phyloP scores from a whole-genome alignment of 2,113 vertebrate genomes.

The Casuarius casuarius region DNA sequence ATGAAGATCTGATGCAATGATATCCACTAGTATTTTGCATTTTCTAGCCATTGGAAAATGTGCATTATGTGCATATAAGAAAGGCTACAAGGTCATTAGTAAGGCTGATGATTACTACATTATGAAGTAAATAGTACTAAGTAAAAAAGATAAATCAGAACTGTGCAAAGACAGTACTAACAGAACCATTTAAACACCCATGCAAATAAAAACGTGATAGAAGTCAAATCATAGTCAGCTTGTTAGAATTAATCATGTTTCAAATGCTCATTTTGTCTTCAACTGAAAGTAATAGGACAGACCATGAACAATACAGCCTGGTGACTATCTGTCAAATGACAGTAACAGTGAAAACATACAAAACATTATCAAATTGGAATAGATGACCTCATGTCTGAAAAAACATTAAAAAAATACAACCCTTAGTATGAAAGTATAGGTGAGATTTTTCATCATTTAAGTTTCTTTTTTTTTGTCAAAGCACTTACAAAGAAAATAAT shows the following conservation, averaged over 20 bases:
- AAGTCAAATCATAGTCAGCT: slow-evolving; percentile 73
- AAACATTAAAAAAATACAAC: slow-evolving; percentile 70
- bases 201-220: slow-evolving; percentile 75
- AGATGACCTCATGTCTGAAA: slow-evolving; percentile 60
- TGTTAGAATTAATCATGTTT: slow-evolving; percentile 65
- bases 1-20: slow-evolving; percentile 82
- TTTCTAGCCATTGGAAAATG: slow-evolving; percentile 83
- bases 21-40: slow-evolving; percentile 81
- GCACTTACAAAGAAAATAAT: slow-evolving; percentile 69
- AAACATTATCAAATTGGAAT: slow-evolving; percentile 52
- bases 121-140: slow-evolving; percentile 80
- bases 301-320: slow-evolving; percentile 55
- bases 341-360: slow-evolving; percentile 60
- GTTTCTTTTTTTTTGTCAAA: slow-evolving; percentile 59
- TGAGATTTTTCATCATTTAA: slow-evolving; percentile 62
- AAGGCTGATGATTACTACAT: slow-evolving; percentile 86
- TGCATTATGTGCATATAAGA: slow-evolving; percentile 85
- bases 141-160: slow-evolving; percentile 76
- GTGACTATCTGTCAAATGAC: slow-evolving; percentile 46
- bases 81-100: slow-evolving; percentile 86
- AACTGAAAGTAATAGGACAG: slow-evolving; percentile 60
- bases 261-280: slow-evolving; percentile 58
- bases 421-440: slow-evolving; percentile 67
- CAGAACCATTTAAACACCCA: slow-evolving; percentile 85
- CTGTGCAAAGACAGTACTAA: slow-evolving; percentile 78